Conservation (phyloP, 2,113 vertebrate species). For the Carassius gibelio region DNA sequence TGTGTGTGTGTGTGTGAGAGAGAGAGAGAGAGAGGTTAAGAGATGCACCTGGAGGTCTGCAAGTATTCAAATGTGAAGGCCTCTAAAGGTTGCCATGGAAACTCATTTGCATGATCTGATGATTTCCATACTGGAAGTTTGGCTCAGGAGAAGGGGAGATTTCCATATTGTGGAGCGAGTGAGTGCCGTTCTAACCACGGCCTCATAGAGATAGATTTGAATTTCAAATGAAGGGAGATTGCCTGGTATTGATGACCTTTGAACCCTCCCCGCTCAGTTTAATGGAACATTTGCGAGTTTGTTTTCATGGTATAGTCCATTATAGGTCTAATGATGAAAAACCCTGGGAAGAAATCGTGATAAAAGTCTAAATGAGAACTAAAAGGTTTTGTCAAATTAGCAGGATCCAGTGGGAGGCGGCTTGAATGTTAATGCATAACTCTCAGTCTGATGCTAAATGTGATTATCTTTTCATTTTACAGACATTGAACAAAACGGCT, state of each 20-base stretch:
- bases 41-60: conserved; percentile 57
- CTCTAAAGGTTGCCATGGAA: conserved; percentile 77
- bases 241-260: conserved; percentile 65
- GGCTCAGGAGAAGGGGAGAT: conserved; percentile 76
- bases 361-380: neutral
- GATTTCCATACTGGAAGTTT: conserved; percentile 94
- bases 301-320: conserved; percentile 5
- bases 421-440: neutral
- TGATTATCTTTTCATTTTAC: conserved; percentile 52
- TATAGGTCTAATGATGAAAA: neutral
- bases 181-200: conserved; percentile 71
- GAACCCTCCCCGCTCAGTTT: conserved; percentile 41
- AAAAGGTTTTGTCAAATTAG: neutral
- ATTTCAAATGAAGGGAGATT: conserved; percentile 87
- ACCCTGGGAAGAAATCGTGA: neutral
- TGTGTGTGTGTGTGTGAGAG: neutral
- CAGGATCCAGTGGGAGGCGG: neutral
- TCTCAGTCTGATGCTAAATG: too few species aligned
- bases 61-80: conserved; percentile 60
- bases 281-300: conserved; percentile 19
- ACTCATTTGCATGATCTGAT: conserved; percentile 88
- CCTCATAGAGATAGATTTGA: conserved; percentile 83
- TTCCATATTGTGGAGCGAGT: conserved; percentile 86
- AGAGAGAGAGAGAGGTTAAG: neutral
- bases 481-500: conserved; percentile 87